A percentile compares a stretch with the other conserved stretches of the same genome.
Conservation (phyloP, 2,888 invertebrate genomes). For the Hydrotaea cyrtoneurina region DNA sequence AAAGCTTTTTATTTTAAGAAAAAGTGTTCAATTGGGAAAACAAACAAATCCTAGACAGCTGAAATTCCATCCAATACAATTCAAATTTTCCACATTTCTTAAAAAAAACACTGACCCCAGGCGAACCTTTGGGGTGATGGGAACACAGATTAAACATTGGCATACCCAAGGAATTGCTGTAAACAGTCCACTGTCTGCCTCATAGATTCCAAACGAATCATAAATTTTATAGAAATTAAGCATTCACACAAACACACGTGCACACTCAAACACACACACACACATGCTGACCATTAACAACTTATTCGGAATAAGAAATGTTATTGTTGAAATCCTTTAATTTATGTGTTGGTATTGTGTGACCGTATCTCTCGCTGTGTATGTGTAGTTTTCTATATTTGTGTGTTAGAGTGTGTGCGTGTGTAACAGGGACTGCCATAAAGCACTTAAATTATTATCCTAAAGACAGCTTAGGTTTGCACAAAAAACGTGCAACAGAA, state of each 20-base stretch:
- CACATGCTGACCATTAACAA: constrained; percentile 18
- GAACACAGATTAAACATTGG: no score
- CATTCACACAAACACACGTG: background rate
- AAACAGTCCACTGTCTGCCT: background rate
- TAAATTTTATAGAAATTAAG: background rate
- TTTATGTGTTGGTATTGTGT: background rate
- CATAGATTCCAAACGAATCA: background rate
- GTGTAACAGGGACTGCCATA: background rate
- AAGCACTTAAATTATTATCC: constrained; percentile 30
- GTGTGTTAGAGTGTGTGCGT: no score
- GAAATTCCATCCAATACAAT: no score
- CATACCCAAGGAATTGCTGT: no score
- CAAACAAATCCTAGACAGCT: no score
- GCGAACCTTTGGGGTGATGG: no score
- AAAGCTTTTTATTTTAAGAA: no score
- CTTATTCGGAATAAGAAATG: background rate
- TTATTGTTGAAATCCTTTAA: constrained; percentile 4
- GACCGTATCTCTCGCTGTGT: background rate
- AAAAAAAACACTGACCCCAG: no score
- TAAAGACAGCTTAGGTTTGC: constrained; percentile 2
- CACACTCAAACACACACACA: no score
- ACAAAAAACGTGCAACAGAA: background rate
- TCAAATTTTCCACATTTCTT: no score
- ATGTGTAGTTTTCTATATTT: background rate
- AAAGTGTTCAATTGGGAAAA: no score